Evolutionary conservation across 2,888 invertebrate species (phyloP), one percentile per base, ranked within the genome.

Genomic region (Trimorus sp.): DNA sequence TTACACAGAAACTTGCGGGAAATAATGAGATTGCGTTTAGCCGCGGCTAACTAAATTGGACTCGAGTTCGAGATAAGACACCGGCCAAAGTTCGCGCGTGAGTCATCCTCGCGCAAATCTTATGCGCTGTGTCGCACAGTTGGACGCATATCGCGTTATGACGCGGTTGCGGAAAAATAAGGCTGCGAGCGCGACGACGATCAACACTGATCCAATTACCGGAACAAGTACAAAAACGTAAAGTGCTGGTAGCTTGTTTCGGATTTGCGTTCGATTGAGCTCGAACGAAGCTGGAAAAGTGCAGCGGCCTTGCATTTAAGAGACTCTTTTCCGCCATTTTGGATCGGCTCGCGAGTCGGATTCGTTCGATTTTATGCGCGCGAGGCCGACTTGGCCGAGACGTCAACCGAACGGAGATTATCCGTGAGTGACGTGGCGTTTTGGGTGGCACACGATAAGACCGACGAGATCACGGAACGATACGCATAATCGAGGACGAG

Each of bases 241-340:
- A 84, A 82, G 78, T 78, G 78, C 73, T 75, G 65, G 62, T 73
- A 66, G 68, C 74, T 77, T 53, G 69, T 71, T 75, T 73, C 53
- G 75, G 49, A 69, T 78, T 79, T 73, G 65, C 69, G 83, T 85
- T 85, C 79, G 84, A 86, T 85, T 83, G 83, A 80, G 82, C 85
- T 85, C 74, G 82, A 84, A 80, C 63, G 87, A 86, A 87, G 76
- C 85, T 86, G 71, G 59, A 51, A 48, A 59, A 48, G 65, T 84
- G 85, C 83, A 66, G 38, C 70, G 79, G 79, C 80, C 84, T 83
- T 78, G 83, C 82, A 53, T 73, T 66, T 63, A 68, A 66, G 74
- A 79, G 73, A 69, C 40, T 83, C 81, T 73, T 63, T 38, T 15
- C 36, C 45, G 9, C 60, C 59, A 70, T 68, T 73, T 75, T 62